Evolutionary conservation across 2,113 vertebrate genomes (phyloP).

Genomic region (Saccopteryx bilineata): DNA sequence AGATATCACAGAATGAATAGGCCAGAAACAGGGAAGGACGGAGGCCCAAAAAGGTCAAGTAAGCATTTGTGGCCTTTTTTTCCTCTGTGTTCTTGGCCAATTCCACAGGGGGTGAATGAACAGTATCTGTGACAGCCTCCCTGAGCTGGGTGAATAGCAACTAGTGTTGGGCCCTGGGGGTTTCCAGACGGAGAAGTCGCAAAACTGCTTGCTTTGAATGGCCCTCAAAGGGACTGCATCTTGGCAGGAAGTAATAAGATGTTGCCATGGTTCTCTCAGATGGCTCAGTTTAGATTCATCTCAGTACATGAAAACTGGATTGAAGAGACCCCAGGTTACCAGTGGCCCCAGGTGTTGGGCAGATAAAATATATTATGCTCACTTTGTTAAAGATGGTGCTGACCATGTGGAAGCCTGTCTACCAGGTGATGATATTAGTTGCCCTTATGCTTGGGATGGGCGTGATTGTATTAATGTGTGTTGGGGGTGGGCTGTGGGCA

Average conservation of each 20-base stretch:
- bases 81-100: not conserved
- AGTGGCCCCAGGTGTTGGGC: not conserved
- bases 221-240: not conserved
- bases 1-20: not conserved
- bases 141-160: not conserved
- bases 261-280: not conserved
- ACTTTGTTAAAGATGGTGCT: no score
- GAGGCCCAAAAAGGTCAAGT: not conserved
- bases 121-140: not conserved
- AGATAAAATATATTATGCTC: no score
- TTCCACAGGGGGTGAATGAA: not conserved
- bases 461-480: no score
- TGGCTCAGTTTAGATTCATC: not conserved
- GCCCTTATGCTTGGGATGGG: no score
- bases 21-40: not conserved
- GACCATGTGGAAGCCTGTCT: no score
- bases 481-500: no score
- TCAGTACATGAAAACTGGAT: not conserved
- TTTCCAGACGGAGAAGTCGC: not conserved
- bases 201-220: not conserved
- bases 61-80: not conserved
- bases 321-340: not conserved
- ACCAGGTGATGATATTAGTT: no score
- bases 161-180: not conserved
- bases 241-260: not conserved